Evolutionary conservation across 2,113 vertebrate genomes (phyloP).

Genomic region (Psammodynastes pulverulentus): DNA sequence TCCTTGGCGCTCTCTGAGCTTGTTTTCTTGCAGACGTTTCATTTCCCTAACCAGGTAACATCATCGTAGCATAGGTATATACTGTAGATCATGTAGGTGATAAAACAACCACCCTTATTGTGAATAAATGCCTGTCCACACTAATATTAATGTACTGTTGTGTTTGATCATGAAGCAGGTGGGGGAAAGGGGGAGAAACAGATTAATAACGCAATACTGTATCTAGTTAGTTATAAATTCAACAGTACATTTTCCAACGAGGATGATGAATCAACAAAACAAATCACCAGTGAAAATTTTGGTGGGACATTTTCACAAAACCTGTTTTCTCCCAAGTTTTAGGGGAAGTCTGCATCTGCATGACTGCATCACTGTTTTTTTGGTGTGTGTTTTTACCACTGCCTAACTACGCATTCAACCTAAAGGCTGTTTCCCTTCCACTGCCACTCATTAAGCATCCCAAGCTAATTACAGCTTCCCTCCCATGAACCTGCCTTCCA

Average conservation of each 20-base stretch:
- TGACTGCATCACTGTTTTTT: background rate
- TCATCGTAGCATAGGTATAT: too few species aligned
- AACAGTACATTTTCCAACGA: background rate
- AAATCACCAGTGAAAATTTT: background rate
- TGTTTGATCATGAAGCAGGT: background rate
- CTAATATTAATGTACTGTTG: background rate
- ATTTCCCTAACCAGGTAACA: too few species aligned
- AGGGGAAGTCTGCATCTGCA: background rate
- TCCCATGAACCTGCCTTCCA: conserved; percentile 42
- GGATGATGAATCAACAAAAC: background rate
- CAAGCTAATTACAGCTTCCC: conserved; percentile 2
- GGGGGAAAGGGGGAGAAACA: background rate
- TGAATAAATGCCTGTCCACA: background rate
- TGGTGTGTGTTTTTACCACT: background rate
- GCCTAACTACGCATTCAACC: background rate
- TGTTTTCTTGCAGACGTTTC: too few species aligned
- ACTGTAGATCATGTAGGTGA: background rate
- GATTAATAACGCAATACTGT: background rate
- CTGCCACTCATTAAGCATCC: background rate
- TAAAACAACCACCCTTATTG: background rate
- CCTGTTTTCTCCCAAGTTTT: background rate
- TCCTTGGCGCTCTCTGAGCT: too few species aligned
- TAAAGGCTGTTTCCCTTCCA: background rate
- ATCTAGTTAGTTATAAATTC: background rate
- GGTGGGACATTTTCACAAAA: background rate